Evolutionary conservation across 2,888 invertebrate genomes (phyloP).

Genomic region (Stenodera caucasica): DNA sequence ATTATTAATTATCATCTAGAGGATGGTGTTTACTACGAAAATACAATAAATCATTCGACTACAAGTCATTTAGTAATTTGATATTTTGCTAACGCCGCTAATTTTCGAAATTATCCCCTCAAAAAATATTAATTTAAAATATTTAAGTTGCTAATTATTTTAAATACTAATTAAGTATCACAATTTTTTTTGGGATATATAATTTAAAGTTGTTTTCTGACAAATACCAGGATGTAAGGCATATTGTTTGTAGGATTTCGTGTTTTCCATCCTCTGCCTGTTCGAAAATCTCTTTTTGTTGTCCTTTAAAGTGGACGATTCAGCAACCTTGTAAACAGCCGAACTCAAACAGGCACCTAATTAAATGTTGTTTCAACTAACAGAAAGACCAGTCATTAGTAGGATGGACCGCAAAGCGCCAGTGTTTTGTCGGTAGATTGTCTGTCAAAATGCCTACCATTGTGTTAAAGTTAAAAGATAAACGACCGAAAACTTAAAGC

Average conservation of each 20-base stretch:
- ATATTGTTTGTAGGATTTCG: neutral
- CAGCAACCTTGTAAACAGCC: constrained; percentile 42
- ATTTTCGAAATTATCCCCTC: neutral
- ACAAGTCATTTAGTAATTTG: neutral
- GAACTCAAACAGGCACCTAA: constrained; percentile 48
- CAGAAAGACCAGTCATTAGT: constrained; percentile 51
- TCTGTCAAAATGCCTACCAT: constrained; percentile 8
- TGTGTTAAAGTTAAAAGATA: constrained; percentile 8
- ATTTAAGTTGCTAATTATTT: neutral
- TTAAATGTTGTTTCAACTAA: constrained; percentile 54
- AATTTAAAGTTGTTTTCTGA: too few species aligned
- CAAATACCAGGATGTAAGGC: too few species aligned
- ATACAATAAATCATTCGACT: constrained; percentile 1
- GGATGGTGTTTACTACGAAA: constrained; percentile 7
- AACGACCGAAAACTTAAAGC: neutral
- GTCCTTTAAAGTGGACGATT: neutral
- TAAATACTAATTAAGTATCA: neutral
- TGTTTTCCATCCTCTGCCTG: neutral
- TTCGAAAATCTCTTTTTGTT: neutral
- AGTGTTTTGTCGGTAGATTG: constrained; percentile 30
- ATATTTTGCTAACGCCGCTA: constrained; percentile 5
- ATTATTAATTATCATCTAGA: constrained; percentile 1
- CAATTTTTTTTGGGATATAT: too few species aligned
- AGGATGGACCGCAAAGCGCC: constrained; percentile 51
- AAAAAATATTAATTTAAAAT: neutral